phyloP scores from a whole-genome alignment of 2,797 vertebrate species.

The Dallia pectoralis region DNA sequence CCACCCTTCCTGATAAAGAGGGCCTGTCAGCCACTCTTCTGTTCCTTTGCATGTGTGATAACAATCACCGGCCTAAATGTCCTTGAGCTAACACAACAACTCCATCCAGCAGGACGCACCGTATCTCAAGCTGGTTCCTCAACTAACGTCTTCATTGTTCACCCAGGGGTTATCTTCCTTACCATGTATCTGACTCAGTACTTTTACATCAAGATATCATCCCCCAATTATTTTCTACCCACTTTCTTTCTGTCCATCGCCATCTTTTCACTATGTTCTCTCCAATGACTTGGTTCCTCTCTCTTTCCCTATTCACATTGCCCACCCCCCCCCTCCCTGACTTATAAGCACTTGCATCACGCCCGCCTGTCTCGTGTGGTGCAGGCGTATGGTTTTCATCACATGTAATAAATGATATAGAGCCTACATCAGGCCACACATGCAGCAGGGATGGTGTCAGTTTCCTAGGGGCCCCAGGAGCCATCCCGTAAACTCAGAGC shows the following conservation, averaged over 20 bases:
- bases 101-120: no score
- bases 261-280: background rate
- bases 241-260: conserved; percentile 10
- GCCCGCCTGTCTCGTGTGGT: conserved; percentile 37
- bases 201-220: no score
- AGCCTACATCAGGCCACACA: conserved; percentile 63
- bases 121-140: no score
- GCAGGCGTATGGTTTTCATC: conserved; percentile 65
- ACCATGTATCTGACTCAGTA: no score
- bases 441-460: conserved; percentile 48
- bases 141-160: no score
- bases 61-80: no score
- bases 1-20: no score
- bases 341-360: conserved; percentile 27
- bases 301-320: background rate
- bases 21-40: no score
- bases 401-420: conserved; percentile 54
- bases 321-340: background rate
- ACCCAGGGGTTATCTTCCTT: no score
- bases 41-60: conserved; percentile 15
- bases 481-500: conserved; percentile 49
- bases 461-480: conserved; percentile 49
- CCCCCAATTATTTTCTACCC: conserved; percentile 9
- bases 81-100: no score
- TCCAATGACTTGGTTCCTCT: background rate